A percentile compares a stretch with the other conserved stretches of the same genome.
These are phyloP conservation scores for Hemicordylus capensis DNA, from an alignment of 2,113 vertebrate genomes.

Conservation along the genomic window DNA sequence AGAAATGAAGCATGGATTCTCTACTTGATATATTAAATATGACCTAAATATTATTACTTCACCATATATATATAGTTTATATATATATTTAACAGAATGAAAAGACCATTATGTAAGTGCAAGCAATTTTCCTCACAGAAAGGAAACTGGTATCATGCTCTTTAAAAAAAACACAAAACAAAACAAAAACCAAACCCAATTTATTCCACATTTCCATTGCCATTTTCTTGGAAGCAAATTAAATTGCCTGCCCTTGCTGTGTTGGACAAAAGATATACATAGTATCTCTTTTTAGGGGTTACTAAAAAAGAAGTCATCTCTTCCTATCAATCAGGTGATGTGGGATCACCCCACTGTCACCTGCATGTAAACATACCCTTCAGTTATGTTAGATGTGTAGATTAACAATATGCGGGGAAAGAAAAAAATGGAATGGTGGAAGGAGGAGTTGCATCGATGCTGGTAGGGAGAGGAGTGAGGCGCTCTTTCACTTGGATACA, in stretches of 20 bases:
- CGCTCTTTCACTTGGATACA: slow-evolving; percentile 44
- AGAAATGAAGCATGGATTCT: slow-evolving; percentile 67
- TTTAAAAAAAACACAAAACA: too few species aligned
- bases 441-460: slow-evolving; percentile 56
- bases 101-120: slow-evolving; percentile 70
- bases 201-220: slow-evolving; percentile 45
- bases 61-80: slow-evolving; percentile 44
- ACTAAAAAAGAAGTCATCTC: slow-evolving; percentile 8
- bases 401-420: slow-evolving; percentile 45
- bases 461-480: slow-evolving; percentile 51
- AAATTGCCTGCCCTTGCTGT: slow-evolving; percentile 52
- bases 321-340: slow-evolving; percentile 14
- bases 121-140: slow-evolving; percentile 72
- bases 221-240: slow-evolving; percentile 56
- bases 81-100: slow-evolving; percentile 65
- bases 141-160: slow-evolving; percentile 72
- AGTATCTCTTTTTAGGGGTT: slow-evolving; percentile 33
- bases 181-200: slow-evolving; percentile 32
- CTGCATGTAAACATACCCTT: slow-evolving; percentile 66
- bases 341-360: slow-evolving; percentile 40
- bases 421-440: slow-evolving; percentile 31
- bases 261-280: slow-evolving; percentile 52
- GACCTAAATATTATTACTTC: slow-evolving; percentile 74
- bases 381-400: slow-evolving; percentile 44
- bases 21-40: slow-evolving; percentile 76